phyloP scores from a whole-genome alignment of 1,140 invertebrate species.

The Magallana angulata region DNA sequence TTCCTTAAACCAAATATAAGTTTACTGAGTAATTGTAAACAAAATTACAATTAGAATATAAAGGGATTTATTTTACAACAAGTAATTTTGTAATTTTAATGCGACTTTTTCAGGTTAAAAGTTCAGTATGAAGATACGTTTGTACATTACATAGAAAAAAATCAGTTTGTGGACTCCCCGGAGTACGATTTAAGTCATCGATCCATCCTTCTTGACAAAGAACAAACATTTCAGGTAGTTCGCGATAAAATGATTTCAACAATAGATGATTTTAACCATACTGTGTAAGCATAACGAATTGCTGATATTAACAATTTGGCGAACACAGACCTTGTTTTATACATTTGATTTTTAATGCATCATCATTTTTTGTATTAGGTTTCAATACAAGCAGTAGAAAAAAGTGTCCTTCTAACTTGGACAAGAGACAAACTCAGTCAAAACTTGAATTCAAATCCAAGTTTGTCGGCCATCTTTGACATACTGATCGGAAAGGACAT shows the following conservation, averaged over 20 bases:
- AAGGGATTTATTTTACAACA: too few relatives aligned
- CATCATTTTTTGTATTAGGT: constrained; percentile 81
- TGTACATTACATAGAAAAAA: constrained; percentile 88
- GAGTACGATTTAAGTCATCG: constrained; percentile 87
- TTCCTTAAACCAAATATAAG: too few relatives aligned
- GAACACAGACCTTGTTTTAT: too few relatives aligned
- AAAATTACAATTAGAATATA: too few relatives aligned
- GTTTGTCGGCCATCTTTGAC: constrained; percentile 87
- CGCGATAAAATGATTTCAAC: too few relatives aligned
- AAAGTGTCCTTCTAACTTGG: constrained; percentile 89
- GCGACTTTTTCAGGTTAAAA: constrained; percentile 84
- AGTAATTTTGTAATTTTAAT: too few relatives aligned
- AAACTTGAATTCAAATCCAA: constrained; percentile 86
- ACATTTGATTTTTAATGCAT: too few relatives aligned
- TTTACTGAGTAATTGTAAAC: too few relatives aligned
- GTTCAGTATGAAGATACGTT: constrained; percentile 90
- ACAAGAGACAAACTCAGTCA: constrained; percentile 86
- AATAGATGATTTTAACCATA: too few relatives aligned
- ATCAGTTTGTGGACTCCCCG: constrained; percentile 92
- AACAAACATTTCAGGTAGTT: constrained; percentile 84
- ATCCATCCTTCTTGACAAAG: constrained; percentile 55
- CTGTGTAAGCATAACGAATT: too few relatives aligned
- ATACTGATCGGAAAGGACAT: constrained; percentile 92
- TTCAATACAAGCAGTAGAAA: constrained; percentile 89
- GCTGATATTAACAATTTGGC: too few relatives aligned